A percentile compares a stretch with the other conserved stretches of the same genome.
Conservation (phyloP, 2,888 invertebrate genomes). For the Pyralis farinalis region DNA sequence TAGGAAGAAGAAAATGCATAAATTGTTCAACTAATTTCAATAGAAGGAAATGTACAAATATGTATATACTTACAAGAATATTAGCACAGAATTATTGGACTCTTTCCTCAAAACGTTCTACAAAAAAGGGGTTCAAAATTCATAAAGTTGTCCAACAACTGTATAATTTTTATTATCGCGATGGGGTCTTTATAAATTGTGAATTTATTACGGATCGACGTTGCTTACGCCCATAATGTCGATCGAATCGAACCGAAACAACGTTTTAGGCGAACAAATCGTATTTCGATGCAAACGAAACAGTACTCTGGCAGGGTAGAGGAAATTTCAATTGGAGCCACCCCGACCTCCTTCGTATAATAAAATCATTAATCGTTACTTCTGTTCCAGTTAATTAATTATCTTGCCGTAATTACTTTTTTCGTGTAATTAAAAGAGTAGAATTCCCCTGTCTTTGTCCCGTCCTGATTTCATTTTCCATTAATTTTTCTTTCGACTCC, state of each 20-base stretch:
- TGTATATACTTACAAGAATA: too few relatives aligned
- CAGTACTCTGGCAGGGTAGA: slow-evolving; percentile 46
- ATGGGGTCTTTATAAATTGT: slow-evolving; percentile 13
- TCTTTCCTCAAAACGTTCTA: background rate
- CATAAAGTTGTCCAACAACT: slow-evolving; percentile 9
- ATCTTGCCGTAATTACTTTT: slow-evolving; percentile 81
- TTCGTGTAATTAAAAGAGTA: slow-evolving; percentile 82
- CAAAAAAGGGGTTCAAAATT: slow-evolving; percentile 4
- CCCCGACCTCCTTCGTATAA: slow-evolving; percentile 77
- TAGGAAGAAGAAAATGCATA: too few relatives aligned
- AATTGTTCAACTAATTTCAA: too few relatives aligned
- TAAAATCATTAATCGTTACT: slow-evolving; percentile 82
- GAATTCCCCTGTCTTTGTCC: slow-evolving; percentile 79
- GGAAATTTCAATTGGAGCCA: slow-evolving; percentile 69
- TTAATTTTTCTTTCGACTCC: slow-evolving; percentile 81
- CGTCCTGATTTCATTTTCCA: slow-evolving; percentile 80
- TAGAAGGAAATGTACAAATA: too few relatives aligned
- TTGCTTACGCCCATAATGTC: slow-evolving; percentile 24
- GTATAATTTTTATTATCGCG: slow-evolving; percentile 8
- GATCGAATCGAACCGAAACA: slow-evolving; percentile 63
- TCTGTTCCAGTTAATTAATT: slow-evolving; percentile 82
- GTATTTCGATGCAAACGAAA: slow-evolving; percentile 60
- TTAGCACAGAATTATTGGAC: background rate
- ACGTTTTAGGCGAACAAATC: slow-evolving; percentile 54
- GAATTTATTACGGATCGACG: slow-evolving; percentile 17